Evolutionary conservation across 2,888 invertebrate species (phyloP).

Genomic region (Aleiodes leptofemur): DNA sequence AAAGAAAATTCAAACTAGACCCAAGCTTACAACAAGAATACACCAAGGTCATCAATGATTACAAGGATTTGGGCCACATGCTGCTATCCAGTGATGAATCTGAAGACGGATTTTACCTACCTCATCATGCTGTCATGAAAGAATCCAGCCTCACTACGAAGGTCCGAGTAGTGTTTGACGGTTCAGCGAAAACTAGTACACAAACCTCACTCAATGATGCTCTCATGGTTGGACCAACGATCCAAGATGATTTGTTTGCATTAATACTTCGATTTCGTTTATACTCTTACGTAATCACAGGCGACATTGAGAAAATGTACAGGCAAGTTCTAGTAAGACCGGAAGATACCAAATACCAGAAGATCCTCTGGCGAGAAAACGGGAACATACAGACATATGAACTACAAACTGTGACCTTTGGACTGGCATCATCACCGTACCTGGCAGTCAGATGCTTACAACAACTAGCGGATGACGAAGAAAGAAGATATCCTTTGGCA

Average conservation of each 20-base stretch:
- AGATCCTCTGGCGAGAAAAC: constrained; percentile 61
- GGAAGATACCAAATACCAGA: constrained; percentile 58
- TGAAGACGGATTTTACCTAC: constrained; percentile 56
- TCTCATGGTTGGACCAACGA: constrained; percentile 56
- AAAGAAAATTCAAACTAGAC: constrained; percentile 43
- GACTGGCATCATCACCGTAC: constrained; percentile 59
- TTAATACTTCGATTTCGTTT: constrained; percentile 57
- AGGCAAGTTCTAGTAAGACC: constrained; percentile 53
- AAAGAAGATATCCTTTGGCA: constrained; percentile 28
- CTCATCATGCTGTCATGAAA: constrained; percentile 63
- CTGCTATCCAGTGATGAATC: neutral
- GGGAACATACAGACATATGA: constrained; percentile 48
- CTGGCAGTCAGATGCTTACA: constrained; percentile 50
- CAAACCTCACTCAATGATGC: constrained; percentile 60
- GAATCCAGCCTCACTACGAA: constrained; percentile 58
- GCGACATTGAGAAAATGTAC: constrained; percentile 67
- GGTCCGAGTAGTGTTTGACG: constrained; percentile 64
- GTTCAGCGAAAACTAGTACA: constrained; percentile 54
- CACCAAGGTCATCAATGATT: constrained; percentile 47
- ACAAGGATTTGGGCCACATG: constrained; percentile 53
- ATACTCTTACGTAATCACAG: constrained; percentile 56
- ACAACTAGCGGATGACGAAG: constrained; percentile 49
- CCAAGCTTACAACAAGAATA: constrained; percentile 42
- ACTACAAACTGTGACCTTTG: constrained; percentile 61
- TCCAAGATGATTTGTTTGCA: constrained; percentile 57